Percentiles rank a stretch among this genome's conserved stretches.
Evolutionary conservation across 2,888 invertebrate species (phyloP).

Genomic region (Dynastes maya): DNA sequence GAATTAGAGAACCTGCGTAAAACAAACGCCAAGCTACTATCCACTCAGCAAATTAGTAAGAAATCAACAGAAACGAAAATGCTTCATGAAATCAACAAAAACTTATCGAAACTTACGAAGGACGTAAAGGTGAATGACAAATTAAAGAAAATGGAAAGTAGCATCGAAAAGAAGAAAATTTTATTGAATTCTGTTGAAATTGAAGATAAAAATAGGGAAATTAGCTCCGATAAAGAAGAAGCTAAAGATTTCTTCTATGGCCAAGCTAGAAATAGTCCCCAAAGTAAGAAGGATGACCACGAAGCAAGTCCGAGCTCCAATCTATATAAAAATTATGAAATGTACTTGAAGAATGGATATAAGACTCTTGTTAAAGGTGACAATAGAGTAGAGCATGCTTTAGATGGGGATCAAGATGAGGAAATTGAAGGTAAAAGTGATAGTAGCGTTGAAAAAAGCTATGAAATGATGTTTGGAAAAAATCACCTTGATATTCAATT

Average conservation of each 20-base stretch:
- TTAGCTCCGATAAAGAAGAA: not conserved
- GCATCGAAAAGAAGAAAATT: constrained; percentile 21
- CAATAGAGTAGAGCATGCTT: constrained; percentile 19
- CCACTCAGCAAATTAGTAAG: constrained; percentile 74
- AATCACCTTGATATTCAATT: not conserved
- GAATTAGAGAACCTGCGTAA: constrained; percentile 80
- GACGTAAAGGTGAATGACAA: constrained; percentile 52
- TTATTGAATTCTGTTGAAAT: constrained; percentile 19
- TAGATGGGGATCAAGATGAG: not conserved
- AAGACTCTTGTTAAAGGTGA: not conserved
- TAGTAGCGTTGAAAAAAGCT: constrained; percentile 58
- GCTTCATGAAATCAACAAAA: constrained; percentile 83
- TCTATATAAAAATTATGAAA: constrained; percentile 9
- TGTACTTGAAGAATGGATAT: constrained; percentile 3
- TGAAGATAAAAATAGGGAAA: constrained; percentile 17
- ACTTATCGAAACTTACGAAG: constrained; percentile 71
- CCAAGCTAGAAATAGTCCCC: not conserved
- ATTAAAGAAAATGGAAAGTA: constrained; percentile 50
- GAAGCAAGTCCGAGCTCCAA: not conserved
- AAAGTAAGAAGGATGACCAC: not conserved
- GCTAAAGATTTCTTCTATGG: constrained; percentile 9
- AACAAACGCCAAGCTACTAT: constrained; percentile 77
- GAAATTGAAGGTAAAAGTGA: constrained; percentile 53
- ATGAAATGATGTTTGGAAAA: constrained; percentile 61
- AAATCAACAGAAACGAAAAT: constrained; percentile 79